phyloP scores from a whole-genome alignment of 1,140 invertebrate species.

The Saccostrea cuccullata region DNA sequence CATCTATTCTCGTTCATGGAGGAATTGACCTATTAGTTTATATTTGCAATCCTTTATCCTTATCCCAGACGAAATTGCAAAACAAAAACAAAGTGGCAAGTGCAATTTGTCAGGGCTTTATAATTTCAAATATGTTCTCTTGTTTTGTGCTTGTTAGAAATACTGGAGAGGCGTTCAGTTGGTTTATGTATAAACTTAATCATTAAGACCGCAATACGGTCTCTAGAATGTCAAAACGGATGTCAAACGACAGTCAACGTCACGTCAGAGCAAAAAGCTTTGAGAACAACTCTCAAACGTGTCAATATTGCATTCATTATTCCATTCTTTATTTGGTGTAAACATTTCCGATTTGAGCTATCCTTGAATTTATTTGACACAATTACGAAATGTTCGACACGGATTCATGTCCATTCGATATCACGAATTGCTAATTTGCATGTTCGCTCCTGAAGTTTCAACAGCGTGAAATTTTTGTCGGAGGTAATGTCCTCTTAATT shows the following conservation, averaged over 20 bases:
- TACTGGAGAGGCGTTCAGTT: conserved; percentile 1
- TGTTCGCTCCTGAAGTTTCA: background rate
- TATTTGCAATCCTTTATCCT: background rate
- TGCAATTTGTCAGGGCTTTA: conserved; percentile 18
- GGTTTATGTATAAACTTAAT: conserved; percentile 25
- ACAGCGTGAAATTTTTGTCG: background rate
- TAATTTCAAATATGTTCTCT: conserved; percentile 32
- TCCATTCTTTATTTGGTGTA: conserved; percentile 1
- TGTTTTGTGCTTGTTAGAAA: conserved; percentile 7
- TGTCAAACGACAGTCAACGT: background rate
- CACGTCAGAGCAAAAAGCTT: conserved; percentile 12
- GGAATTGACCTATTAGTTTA: background rate
- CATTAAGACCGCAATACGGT: conserved; percentile 20
- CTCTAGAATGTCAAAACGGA: conserved; percentile 21
- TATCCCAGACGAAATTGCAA: background rate
- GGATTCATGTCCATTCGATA: conserved; percentile 11
- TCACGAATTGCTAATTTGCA: background rate
- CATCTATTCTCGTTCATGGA: background rate
- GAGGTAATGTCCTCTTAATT: background rate
- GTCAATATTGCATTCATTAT: conserved; percentile 38
- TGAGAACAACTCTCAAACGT: conserved; percentile 32
- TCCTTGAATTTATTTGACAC: conserved; percentile 34
- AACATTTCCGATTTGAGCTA: conserved; percentile 33
- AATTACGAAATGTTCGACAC: conserved; percentile 23
- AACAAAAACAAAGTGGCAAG: background rate